Conservation (phyloP, 2,888 invertebrate species). For the Nomada fucata region DNA sequence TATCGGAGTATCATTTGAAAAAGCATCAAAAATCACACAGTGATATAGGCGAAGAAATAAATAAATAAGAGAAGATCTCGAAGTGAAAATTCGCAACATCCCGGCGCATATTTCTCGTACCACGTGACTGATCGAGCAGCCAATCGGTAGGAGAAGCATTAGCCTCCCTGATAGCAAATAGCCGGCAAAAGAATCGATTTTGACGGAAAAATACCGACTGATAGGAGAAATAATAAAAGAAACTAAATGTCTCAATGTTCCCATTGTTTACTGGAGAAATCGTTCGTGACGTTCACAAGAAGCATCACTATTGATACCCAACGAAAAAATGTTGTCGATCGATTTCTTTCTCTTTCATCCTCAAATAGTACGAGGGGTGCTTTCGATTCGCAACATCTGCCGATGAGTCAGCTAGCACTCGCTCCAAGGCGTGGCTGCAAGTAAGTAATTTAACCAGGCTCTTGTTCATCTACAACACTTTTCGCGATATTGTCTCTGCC, state of each 20-base stretch:
- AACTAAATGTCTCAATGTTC: neutral
- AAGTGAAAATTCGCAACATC: slow-evolving; percentile 15
- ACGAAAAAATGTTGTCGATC: slow-evolving; percentile 53
- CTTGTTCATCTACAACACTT: neutral
- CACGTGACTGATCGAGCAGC: slow-evolving; percentile 62
- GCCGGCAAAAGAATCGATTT: slow-evolving; percentile 38
- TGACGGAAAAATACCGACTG: neutral
- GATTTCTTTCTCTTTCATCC: slow-evolving; percentile 39
- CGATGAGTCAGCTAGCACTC: slow-evolving; percentile 58
- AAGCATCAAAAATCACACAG: neutral
- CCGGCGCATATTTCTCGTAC: slow-evolving; percentile 38
- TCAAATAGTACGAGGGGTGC: slow-evolving; percentile 39
- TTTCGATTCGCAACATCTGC: slow-evolving; percentile 46
- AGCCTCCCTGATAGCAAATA: slow-evolving; percentile 9
- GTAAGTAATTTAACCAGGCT: slow-evolving; percentile 36
- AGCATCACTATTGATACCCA: neutral
- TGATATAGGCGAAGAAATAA: neutral
- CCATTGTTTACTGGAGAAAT: neutral
- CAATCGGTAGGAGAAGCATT: slow-evolving; percentile 47
- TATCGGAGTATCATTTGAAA: neutral
- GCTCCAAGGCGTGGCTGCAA: slow-evolving; percentile 56
- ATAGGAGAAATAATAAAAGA: neutral
- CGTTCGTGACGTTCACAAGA: neutral
- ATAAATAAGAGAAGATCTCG: neutral
- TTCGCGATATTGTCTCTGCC: neutral